Percentiles rank a stretch among this genome's conserved stretches.
Evolutionary conservation across 1,140 invertebrate species (phyloP).

Genomic region (Andrena cerasifolii): DNA sequence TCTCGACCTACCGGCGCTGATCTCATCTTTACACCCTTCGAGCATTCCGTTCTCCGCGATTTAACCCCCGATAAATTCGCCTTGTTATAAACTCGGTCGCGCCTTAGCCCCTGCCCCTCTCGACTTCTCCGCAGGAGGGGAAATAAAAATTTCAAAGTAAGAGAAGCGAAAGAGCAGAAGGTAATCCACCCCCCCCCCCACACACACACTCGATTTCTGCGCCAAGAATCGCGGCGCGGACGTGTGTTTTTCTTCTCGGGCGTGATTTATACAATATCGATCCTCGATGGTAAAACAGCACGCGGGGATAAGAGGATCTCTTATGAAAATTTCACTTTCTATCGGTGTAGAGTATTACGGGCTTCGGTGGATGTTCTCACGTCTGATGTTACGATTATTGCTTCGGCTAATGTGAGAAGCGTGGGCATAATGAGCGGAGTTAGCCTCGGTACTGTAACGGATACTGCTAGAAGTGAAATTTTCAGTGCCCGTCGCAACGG

Average conservation of each 20-base stretch:
- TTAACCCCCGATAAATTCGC: conserved; percentile 57
- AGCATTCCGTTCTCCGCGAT: conserved; percentile 38
- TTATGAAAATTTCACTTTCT: conserved; percentile 1
- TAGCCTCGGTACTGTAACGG: neutral
- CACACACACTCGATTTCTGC: too few species aligned
- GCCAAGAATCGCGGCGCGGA: neutral
- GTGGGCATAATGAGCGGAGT: neutral
- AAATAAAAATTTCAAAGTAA: conserved; percentile 28
- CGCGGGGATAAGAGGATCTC: neutral
- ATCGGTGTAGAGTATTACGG: too few species aligned
- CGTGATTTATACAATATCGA: conserved; percentile 8
- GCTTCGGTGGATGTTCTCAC: neutral
- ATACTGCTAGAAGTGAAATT: too few species aligned
- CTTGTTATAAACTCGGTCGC: conserved; percentile 51
- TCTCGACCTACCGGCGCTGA: conserved; percentile 41
- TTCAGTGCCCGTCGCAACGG: too few species aligned
- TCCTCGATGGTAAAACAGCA: neutral
- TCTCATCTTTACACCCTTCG: conserved; percentile 55
- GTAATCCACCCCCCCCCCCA: conserved; percentile 31
- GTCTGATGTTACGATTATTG: neutral
- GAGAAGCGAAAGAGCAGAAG: conserved; percentile 24
- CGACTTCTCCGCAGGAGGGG: neutral
- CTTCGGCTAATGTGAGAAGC: neutral
- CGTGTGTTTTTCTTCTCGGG: neutral
- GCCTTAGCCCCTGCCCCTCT: too few species aligned